Evolutionary conservation across 1,140 invertebrate genomes (phyloP), one percentile per base, ranked within the genome.

Genomic region (Danaus melanippus): DNA sequence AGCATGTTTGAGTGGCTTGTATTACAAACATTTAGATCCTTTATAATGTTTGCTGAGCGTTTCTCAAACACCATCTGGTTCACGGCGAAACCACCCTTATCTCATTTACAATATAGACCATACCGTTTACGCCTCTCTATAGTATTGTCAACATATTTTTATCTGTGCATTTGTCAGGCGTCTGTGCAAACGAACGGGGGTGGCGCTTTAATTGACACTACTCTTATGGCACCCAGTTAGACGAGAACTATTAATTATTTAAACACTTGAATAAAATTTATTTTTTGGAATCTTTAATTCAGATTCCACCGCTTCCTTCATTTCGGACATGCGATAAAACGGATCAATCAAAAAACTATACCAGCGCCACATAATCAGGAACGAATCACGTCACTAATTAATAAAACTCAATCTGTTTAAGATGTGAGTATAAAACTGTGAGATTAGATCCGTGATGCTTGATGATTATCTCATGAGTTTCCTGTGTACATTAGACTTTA

Each of bases 201-300:
- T 79, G 74, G 73, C 66, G 69, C 56, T 70, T 65, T 76, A 77
- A 81, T 79, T 79, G 78, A 72, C 71, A 79, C 68, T 67, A 57
- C 71, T 67, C 52, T 46, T 52, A 50, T 58, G 42, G 9, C 42
- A 46, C 54, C 54, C 54, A 41, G 43, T 42, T 46, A 56, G 32
- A 44, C 32, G 21, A 32, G 21, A 8, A 7, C 39, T 51, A 51
- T 42, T 50, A 46, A 54, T 50, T 41, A 21, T n/a, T 54, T 41
- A 48, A n/a, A 17, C 53, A 60, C 42, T 60, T 60, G 52, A 55
- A 2, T 60, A 47, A 60, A 55, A 42, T 15, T 15, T n/a, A n/a
- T n/a, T n/a, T n/a, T n/a, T n/a, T n/a, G 7, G 7, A 32, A 32
- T 2, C 21, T 5, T 32, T 32, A 32, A 32, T 32, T 32, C 7